A percentile compares a stretch with the other conserved stretches of the same genome.
Conservation (phyloP, 2,113 vertebrate genomes). For the Climacteris rufus region DNA sequence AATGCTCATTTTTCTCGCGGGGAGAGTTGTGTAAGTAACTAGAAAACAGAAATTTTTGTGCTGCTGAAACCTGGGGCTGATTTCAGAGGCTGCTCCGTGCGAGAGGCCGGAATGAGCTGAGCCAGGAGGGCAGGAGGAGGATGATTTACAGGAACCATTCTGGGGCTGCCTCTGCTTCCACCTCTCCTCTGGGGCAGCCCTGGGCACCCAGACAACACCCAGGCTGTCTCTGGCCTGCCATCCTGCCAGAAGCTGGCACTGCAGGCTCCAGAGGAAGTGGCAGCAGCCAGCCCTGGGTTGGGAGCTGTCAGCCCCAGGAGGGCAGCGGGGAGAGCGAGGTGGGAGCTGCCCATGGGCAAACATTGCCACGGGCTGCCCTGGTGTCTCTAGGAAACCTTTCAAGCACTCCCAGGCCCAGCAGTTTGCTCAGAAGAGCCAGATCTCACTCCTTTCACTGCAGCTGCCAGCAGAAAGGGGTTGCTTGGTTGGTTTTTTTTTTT, state of each 20-base stretch:
- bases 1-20: background rate
- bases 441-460: background rate
- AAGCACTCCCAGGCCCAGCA: background rate
- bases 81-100: no score
- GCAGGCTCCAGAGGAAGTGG: conserved; percentile 6
- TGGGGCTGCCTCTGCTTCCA: background rate
- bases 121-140: background rate
- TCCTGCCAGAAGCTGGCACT: background rate
- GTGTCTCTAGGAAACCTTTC: conserved; percentile 45
- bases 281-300: background rate
- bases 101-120: background rate
- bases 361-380: background rate
- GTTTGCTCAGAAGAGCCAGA: background rate
- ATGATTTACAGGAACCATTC: background rate
- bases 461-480: background rate
- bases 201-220: rapidly evolving
- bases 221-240: background rate
- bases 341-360: background rate
- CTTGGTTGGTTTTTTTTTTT: no score
- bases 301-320: background rate
- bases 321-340: background rate
- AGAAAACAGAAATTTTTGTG: background rate
- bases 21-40: background rate
- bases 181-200: background rate
- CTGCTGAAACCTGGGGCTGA: background rate